Base-by-base conservation (phyloP, 2,797 vertebrate genomes). In the Sarcoramphus papa region DNA sequence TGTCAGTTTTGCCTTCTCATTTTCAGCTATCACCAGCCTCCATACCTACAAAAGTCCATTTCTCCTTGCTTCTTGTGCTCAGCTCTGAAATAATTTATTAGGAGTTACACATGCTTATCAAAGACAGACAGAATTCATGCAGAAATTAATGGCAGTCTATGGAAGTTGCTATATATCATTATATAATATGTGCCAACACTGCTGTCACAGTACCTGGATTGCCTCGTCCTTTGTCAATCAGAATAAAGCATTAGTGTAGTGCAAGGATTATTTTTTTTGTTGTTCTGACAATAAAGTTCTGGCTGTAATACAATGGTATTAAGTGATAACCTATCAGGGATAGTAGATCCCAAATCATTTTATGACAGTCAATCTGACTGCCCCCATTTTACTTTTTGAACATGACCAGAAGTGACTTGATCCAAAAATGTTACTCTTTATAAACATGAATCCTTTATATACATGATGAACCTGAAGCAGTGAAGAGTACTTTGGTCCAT, bases 91-190 rank as follows among this genome's bases (percentile, higher is more conserved):
- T 88, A 88, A 95, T 93, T 92, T 92, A 92, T 92, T 88, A 93
- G 48, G 78, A 91, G 75, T 88, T 85, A 73, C 35, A 78, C 35
- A 18, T 11, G 78, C 89, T 97, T 95, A 97, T 95, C 92, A 94
- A 92, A 94, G 93, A 91, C 75, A 85, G 68, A 75, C 90, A 96
- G 84, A 88, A 91, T 69, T 88, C 43, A 45, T 60, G 54, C 62
- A 85, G 70, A 93, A 96, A 96, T 88, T 95, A 96, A 95, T 75
- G 50, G 47, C 60, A 88, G 25, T 47, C 53, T 30, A 31, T 57
- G 37, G 24, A 92, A 88, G 45, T 30, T 92, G 76, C 50, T 93
- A 93, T 91, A 43, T 51, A 90, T 95, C 87, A 80, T 91, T 70
- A 85, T 40, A 87, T 40, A 94, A 89, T 30, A 67, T 0, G 2